Base-by-base conservation (phyloP, 2,797 vertebrate species). In the Xiphorhynchus erythropygius region DNA sequence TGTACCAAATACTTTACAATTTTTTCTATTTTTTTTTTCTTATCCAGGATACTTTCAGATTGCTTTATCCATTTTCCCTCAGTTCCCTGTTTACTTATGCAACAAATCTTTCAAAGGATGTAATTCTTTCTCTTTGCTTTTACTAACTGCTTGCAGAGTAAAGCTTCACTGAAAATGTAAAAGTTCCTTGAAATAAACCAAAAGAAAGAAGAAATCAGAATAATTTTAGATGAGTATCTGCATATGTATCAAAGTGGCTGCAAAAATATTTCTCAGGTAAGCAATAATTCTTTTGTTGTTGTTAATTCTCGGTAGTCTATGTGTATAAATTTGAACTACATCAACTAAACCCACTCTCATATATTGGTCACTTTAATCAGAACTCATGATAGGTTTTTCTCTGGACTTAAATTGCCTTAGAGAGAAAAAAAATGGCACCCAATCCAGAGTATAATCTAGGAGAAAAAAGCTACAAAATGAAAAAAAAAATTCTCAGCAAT, bases 131-230 rank as follows among this genome's bases (percentile, higher is more conserved):
- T n/a, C 16, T 96, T 97, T 65, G 5, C 35, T 84, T 41, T 59
- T 87, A 59, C 32, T n/a, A 63, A 69, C 28, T 87, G 19, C n/a
- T 86, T 52, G 37, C 46, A 89, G 46, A 81, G 71, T 24, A 81
- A 77, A 80, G 32, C 27, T 92, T 90, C 63, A n/a, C 19, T 42
- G 57, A 53, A 56, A 64, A 87, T 5, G 7, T 17, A 32, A 53
- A 81, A 77, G 13, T 76, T 5, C 35, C 35, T 86, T 87, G 73
- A 86, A 67, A 76, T 53, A 78, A 80, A 75, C 56, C 30, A 73
- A 73, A 81, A 57, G 63, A 70, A 96, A 92, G 75, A 89, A 91
- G 71, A 80, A 93, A 77, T 59, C 44, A 62, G 56, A 93, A 50
- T 35, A 75, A 90, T 44, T 67, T 75, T 7, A 35, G 28, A 70